Conservation (phyloP, 2,888 invertebrate species). For the Caradrina clavipalpis region DNA sequence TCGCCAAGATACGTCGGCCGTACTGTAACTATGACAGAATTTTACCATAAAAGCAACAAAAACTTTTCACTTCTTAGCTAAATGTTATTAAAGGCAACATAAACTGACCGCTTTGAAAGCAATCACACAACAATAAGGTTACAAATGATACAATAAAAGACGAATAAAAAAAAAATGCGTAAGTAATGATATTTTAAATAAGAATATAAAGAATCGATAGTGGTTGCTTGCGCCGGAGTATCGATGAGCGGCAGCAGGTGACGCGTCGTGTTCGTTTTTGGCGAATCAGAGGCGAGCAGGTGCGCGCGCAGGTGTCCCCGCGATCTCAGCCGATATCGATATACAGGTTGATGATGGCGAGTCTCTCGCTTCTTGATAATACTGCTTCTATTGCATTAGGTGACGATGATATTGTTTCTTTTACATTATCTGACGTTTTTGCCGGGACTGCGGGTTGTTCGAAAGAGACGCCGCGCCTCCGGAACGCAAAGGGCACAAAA, state of each 20-base stretch:
- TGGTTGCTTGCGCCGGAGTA: slow-evolving; percentile 56
- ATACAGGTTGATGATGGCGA: slow-evolving; percentile 76
- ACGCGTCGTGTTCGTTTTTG: slow-evolving; percentile 83
- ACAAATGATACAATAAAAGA: background rate
- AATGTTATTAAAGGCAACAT: background rate
- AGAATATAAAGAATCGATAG: slow-evolving; percentile 43
- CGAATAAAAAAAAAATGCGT: background rate
- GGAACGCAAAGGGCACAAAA: too few relatives aligned
- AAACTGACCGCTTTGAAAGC: background rate
- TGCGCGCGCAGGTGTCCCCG: slow-evolving; percentile 84
- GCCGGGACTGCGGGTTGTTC: too few relatives aligned
- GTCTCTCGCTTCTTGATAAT: slow-evolving; percentile 8
- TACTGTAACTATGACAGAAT: too few relatives aligned
- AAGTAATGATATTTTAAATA: slow-evolving; percentile 31
- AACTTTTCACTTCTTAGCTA: too few relatives aligned
- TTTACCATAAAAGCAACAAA: too few relatives aligned
- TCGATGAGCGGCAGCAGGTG: slow-evolving; percentile 84
- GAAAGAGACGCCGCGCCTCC: too few relatives aligned
- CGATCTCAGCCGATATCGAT: slow-evolving; percentile 84
- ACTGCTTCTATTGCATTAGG: background rate
- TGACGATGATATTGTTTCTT: too few relatives aligned
- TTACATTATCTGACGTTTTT: too few relatives aligned
- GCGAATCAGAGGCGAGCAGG: slow-evolving; percentile 88
- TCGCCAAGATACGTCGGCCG: too few relatives aligned
- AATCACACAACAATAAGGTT: background rate